Evolutionary conservation across 1,140 invertebrate species (phyloP), one percentile per base, ranked within the genome.

Genomic region (Tetragonula clypearis): DNA sequence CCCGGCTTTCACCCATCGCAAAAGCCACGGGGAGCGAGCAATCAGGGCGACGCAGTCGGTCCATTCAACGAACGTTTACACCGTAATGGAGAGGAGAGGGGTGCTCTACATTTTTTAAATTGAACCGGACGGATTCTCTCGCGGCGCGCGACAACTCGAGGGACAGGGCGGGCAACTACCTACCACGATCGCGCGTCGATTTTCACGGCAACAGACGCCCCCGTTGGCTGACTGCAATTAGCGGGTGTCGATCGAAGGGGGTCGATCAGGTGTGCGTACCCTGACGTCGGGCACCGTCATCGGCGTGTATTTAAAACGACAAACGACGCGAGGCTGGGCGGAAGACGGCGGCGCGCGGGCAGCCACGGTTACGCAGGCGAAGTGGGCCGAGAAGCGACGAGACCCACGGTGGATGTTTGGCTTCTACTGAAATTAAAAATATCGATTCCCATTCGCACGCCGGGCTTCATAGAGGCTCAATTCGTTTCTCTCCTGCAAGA

Each of bases 391-490:
- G 26, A 58, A 35, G 72, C n/a, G 81, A 79, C 41, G 66, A 55
- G 58, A 62, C 60, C 75, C 86, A 60, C 83, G 65, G 90, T 91
- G 88, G 92, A 95, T 95, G 93, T 94, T 95, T 94, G 94, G 93
- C 93, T 94, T 95, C 93, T 94, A 94, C 94, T 94, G 93, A 94
- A 95, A 95, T 95, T 95, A 95, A 95, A 95, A 95, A 95, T 94
- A 95, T 95, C 93, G 94, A 94, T 95, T 95, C 91, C 93, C 92
- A 92, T 95, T 95, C 91, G 92, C 92, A 91, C 92, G 91, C 92
- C 90, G 90, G 92, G 90, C 91, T 94, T 93, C 93, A 94, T 92
- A 93, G 91, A 93, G 90, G 92, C 92, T 94, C 93, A 93, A 94
- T 95, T 95, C 92, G 93, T 94, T 94, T 94, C 93, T 94, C 93